These are phyloP conservation scores for Gallirallus australis DNA, from an alignment of 2,797 vertebrate genomes.

Conservation along the genomic window DNA sequence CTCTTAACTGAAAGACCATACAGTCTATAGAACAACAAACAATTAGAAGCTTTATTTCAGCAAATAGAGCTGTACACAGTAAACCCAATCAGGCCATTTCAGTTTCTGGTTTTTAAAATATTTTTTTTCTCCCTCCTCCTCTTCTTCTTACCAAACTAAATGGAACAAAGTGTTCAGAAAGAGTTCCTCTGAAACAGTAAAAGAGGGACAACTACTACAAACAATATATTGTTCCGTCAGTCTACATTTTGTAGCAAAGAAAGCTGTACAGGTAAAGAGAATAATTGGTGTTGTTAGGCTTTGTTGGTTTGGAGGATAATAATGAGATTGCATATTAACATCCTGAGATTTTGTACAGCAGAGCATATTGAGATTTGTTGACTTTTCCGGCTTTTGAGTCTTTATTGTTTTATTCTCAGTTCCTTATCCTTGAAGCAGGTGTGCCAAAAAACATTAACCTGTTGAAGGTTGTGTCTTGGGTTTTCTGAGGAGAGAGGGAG, in stretches of 20 bases:
- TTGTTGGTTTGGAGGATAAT: not conserved
- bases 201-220: not conserved
- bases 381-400: not conserved
- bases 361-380: not conserved
- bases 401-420: not conserved
- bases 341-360: not conserved
- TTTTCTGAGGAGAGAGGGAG: not conserved
- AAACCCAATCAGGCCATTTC: conserved; percentile 20
- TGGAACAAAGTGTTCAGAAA: not conserved
- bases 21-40: conserved; percentile 67
- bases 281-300: not conserved
- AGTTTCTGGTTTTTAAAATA: not conserved
- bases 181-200: not conserved
- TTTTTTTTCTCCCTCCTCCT: not conserved
- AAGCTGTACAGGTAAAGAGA: not conserved
- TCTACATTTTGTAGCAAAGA: not conserved
- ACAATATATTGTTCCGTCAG: not conserved
- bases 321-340: not conserved
- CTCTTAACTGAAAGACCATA: conserved; percentile 50
- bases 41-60: conserved; percentile 73
- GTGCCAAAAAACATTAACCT: not conserved
- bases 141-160: not conserved
- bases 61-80: not conserved
- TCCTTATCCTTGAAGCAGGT: not conserved
- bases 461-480: not conserved